Conservation (phyloP, 2,888 invertebrate genomes). For the Orchesellides sinensis region DNA sequence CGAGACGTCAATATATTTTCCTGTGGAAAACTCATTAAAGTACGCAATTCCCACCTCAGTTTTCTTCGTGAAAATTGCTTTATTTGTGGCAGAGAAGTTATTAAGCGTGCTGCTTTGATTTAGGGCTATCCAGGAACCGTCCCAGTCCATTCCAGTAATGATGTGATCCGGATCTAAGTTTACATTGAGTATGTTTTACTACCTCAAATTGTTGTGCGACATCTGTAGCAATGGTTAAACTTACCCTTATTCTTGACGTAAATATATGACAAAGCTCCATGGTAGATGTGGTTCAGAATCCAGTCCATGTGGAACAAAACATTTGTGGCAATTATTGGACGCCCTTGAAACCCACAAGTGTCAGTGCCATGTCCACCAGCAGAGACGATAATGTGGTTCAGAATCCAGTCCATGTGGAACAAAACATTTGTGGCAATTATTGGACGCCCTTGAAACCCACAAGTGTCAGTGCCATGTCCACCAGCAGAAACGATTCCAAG, state of each 20-base stretch:
- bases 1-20: slow-evolving; percentile 33
- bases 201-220: no score
- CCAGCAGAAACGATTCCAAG: slow-evolving; percentile 69
- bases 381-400: slow-evolving; percentile 65
- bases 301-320: slow-evolving; percentile 69
- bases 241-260: background rate
- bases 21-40: slow-evolving; percentile 59
- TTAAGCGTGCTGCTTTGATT: no score
- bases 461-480: slow-evolving; percentile 39
- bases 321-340: slow-evolving; percentile 66
- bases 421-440: slow-evolving; percentile 66
- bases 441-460: slow-evolving; percentile 69
- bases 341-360: slow-evolving; percentile 68
- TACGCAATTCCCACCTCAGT: background rate
- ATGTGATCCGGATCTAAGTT: background rate
- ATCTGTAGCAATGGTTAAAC: background rate
- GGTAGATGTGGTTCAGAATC: slow-evolving; percentile 70
- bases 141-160: background rate
- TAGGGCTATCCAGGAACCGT: background rate
- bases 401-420: slow-evolving; percentile 70
- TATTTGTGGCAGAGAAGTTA: no score
- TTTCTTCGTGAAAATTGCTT: background rate
- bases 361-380: slow-evolving; percentile 55
- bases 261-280: slow-evolving; percentile 23
- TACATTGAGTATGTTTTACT: no score